These are phyloP conservation scores for Pempheris klunzingeri DNA, from an alignment of 2,797 vertebrate species.

Conservation along the genomic window DNA sequence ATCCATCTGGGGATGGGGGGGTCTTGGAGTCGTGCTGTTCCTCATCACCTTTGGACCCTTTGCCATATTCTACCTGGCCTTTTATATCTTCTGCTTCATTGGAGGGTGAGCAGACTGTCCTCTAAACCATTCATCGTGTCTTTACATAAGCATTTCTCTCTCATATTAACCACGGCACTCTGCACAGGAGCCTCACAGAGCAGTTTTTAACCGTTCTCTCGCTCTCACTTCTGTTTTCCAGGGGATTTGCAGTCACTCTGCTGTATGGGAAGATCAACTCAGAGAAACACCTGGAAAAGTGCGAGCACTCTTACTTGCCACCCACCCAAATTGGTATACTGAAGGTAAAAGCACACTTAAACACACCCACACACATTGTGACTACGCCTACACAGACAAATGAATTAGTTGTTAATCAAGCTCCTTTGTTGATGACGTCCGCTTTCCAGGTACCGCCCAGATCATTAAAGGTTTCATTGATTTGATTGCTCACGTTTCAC, in stretches of 20 bases:
- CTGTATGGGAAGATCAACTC: slow-evolving; percentile 99
- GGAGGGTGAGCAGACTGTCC: slow-evolving; percentile 90
- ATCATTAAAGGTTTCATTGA: neutral
- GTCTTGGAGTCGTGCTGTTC: slow-evolving; percentile 97
- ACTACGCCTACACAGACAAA: slow-evolving; percentile 25
- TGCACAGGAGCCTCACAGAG: neutral
- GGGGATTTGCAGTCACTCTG: slow-evolving; percentile 95
- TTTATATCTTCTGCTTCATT: slow-evolving; percentile 99
- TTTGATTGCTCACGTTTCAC: neutral
- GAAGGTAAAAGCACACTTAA: slow-evolving; percentile 85
- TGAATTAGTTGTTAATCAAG: neutral
- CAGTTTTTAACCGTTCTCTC: neutral
- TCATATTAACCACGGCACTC: neutral
- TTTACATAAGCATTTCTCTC: neutral
- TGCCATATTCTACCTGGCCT: slow-evolving; percentile 98
- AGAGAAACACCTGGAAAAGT: slow-evolving; percentile 96
- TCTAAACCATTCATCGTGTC: neutral
- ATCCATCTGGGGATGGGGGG: slow-evolving; percentile 99
- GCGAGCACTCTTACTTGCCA: slow-evolving; percentile 96
- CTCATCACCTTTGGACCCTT: slow-evolving; percentile 98
- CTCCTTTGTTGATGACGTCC: neutral
- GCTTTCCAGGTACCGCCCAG: neutral
- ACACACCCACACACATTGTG: neutral
- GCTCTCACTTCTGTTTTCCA: slow-evolving; percentile 72
- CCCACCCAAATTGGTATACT: slow-evolving; percentile 90